Conservation (phyloP, 2,888 invertebrate species). For the Acrocyrtus sp. region DNA sequence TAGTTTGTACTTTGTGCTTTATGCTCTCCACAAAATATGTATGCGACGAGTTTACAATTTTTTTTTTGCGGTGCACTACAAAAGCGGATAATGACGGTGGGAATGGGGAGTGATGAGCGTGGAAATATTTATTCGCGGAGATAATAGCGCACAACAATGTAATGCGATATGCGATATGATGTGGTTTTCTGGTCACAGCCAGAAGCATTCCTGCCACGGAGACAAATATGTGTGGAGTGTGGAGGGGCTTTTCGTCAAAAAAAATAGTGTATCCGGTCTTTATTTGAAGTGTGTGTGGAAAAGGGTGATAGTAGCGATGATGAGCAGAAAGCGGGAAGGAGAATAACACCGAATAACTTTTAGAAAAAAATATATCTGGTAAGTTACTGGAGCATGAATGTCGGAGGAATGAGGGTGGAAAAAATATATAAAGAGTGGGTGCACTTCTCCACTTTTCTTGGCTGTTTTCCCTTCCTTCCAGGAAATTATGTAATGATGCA, state of each 20-base stretch:
- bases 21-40: no score
- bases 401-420: slow-evolving; percentile 1
- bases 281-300: not conserved
- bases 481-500: slow-evolving; percentile 22
- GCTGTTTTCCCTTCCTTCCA: not conserved
- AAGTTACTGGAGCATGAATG: slow-evolving; percentile 19
- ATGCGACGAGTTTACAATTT: no score
- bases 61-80: no score
- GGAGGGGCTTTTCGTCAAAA: not conserved
- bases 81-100: no score
- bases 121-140: no score
- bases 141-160: no score
- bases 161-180: no score
- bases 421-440: not conserved
- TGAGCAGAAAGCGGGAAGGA: no score
- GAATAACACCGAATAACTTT: no score
- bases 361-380: slow-evolving; percentile 7
- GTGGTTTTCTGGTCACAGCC: no score
- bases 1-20: no score
- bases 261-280: not conserved
- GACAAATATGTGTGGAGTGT: not conserved
- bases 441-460: not conserved
- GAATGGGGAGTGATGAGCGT: no score
- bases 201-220: not conserved
- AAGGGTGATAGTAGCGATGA: not conserved